phyloP scores from a whole-genome alignment of 2,797 vertebrate genomes.

The Pangasius sanitwongsei region DNA sequence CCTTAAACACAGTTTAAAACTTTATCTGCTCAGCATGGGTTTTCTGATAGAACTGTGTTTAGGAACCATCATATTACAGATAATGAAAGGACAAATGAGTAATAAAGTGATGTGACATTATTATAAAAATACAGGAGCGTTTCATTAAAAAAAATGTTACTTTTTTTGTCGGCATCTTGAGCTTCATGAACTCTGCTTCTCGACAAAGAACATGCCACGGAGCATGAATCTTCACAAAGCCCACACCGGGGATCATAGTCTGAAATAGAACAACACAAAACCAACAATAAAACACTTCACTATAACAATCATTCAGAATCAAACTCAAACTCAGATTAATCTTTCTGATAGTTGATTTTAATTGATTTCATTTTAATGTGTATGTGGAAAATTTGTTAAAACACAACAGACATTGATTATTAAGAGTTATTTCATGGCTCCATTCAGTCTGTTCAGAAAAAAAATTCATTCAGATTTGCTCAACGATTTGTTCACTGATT shows the following conservation, averaged over 20 bases:
- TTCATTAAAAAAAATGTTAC: conserved; percentile 63
- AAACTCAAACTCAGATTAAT: not conserved
- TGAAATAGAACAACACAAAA: conserved; percentile 57
- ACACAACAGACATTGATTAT: too few relatives aligned
- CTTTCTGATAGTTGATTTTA: not conserved
- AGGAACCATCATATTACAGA: not conserved
- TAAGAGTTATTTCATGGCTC: not conserved
- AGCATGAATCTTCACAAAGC: conserved; percentile 95
- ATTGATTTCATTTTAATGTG: not conserved
- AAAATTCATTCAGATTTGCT: not conserved
- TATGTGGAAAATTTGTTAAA: too few relatives aligned
- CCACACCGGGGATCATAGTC: conserved; percentile 88
- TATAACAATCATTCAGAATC: not conserved
- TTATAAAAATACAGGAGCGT: not conserved
- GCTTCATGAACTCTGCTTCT: conserved; percentile 95
- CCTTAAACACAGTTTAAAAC: conserved; percentile 66
- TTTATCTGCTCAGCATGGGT: not conserved
- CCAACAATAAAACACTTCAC: not conserved
- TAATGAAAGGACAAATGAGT: not conserved
- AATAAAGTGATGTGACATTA: not conserved
- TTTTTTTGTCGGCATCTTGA: conserved; percentile 98
- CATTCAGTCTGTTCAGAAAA: not conserved
- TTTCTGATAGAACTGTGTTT: not conserved
- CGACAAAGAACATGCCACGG: conserved; percentile 92
- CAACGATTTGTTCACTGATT: not conserved